Percentiles rank a stretch among this genome's conserved stretches.
Conservation (phyloP, 2,797 vertebrate species). For the Thunnus albacares region DNA sequence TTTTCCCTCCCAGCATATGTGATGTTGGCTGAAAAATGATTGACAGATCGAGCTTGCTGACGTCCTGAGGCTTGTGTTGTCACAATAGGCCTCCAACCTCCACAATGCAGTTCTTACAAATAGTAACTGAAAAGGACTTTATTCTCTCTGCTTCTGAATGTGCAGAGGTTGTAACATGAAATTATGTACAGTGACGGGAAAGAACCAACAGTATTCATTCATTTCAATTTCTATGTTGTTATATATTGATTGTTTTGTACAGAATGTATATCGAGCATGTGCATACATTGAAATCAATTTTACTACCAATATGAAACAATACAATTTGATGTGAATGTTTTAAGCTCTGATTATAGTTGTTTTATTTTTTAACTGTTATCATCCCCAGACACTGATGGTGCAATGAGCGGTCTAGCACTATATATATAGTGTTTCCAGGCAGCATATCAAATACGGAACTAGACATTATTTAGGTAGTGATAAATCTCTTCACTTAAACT, state of each 20-base stretch:
- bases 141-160: conserved; percentile 26
- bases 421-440: conserved; percentile 17
- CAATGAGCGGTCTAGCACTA: conserved; percentile 7
- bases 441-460: background rate
- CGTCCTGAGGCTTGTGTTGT: conserved; percentile 22
- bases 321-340: conserved; percentile 67
- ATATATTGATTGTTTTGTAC: conserved; percentile 81
- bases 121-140: conserved; percentile 39
- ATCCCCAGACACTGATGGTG: conserved; percentile 20
- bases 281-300: conserved; percentile 77
- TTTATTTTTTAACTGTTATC: background rate
- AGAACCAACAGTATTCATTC: conserved; percentile 74
- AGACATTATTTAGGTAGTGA: background rate
- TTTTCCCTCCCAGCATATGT: conserved; percentile 5
- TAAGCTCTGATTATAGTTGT: conserved; percentile 45
- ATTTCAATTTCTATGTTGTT: conserved; percentile 67
- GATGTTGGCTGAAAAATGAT: conserved; percentile 24
- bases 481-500: conserved; percentile 13
- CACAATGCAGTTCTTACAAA: conserved; percentile 29
- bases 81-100: conserved; percentile 16
- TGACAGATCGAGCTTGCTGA: conserved; percentile 45
- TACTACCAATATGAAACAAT: conserved; percentile 68
- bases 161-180: conserved; percentile 24
- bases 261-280: conserved; percentile 85
- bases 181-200: conserved; percentile 51